phyloP scores from a whole-genome alignment of 2,888 invertebrate genomes.

The Phymatocera aterrima region DNA sequence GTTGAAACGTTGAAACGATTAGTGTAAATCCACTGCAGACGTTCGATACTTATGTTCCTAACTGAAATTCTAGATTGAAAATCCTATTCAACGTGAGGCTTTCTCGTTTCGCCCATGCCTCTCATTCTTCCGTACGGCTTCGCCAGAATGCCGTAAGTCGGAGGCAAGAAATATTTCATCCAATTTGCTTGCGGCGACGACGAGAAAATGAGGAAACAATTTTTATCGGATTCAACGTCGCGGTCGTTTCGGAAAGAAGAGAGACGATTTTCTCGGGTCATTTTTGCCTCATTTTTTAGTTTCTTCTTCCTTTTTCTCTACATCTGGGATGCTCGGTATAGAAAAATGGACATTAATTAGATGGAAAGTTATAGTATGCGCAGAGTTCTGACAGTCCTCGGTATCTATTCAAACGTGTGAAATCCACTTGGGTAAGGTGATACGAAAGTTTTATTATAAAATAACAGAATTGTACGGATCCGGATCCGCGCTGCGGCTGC shows the following conservation, averaged over 20 bases:
- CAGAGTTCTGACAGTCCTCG: background rate
- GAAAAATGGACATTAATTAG: slow-evolving; percentile 11
- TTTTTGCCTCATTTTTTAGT: too few relatives aligned
- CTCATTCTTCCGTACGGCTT: background rate
- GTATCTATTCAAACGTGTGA: slow-evolving; percentile 24
- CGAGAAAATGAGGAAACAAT: background rate
- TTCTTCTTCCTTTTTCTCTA: too few relatives aligned
- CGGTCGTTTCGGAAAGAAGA: background rate
- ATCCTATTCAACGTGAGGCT: background rate
- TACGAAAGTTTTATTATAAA: background rate
- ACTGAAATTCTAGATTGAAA: slow-evolving; percentile 10
- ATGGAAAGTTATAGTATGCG: background rate
- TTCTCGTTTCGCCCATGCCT: background rate
- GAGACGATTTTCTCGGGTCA: too few relatives aligned
- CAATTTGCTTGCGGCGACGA: background rate
- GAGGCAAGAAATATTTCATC: background rate
- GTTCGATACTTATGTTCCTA: background rate
- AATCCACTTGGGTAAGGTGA: slow-evolving; percentile 49
- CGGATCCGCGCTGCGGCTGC: too few relatives aligned
- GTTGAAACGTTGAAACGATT: slow-evolving; percentile 26
- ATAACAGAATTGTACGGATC: background rate
- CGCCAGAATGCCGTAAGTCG: background rate
- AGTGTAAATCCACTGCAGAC: background rate
- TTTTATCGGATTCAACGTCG: background rate
- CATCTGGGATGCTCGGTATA: too few relatives aligned